A percentile compares a stretch with the other conserved stretches of the same genome.
These are phyloP conservation scores for Eremobia ochroleuca DNA, from an alignment of 2,888 invertebrate genomes.

Conservation along the genomic window DNA sequence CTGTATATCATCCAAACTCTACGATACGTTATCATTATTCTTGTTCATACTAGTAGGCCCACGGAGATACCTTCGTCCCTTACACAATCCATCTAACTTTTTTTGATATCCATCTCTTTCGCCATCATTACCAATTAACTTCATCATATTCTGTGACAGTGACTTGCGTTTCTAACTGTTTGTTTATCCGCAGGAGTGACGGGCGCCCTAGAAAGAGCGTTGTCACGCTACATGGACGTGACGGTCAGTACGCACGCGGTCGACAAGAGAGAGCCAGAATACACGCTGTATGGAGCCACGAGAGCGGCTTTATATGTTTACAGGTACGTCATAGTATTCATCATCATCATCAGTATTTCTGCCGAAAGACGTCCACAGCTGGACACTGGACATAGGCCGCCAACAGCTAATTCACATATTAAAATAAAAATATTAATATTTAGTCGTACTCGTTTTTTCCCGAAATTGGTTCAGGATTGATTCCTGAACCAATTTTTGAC, in stretches of 20 bases:
- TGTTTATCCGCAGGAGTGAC: conserved; percentile 87
- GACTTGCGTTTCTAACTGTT: neutral
- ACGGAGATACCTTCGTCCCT: too few species aligned
- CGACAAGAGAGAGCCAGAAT: conserved; percentile 98
- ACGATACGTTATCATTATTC: too few species aligned
- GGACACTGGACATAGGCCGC: neutral
- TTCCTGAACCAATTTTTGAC: neutral
- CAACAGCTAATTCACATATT: neutral
- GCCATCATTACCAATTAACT: neutral
- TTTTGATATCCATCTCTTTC: neutral
- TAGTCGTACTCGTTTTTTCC: neutral
- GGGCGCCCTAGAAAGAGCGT: conserved; percentile 93
- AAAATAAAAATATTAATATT: neutral
- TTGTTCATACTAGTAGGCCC: too few species aligned
- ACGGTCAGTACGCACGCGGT: conserved; percentile 93
- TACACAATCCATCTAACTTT: neutral
- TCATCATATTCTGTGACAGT: neutral
- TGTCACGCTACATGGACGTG: conserved; percentile 95
- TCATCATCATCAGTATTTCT: neutral
- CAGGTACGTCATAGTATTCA: conserved; percentile 90
- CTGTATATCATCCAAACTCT: too few species aligned
- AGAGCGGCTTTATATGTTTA: conserved; percentile 96
- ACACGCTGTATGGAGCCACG: conserved; percentile 96
- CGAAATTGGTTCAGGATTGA: too few species aligned
- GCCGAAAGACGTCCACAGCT: neutral